Conservation (phyloP, 1,140 invertebrate genomes). For the Diorhabda carinulata region DNA sequence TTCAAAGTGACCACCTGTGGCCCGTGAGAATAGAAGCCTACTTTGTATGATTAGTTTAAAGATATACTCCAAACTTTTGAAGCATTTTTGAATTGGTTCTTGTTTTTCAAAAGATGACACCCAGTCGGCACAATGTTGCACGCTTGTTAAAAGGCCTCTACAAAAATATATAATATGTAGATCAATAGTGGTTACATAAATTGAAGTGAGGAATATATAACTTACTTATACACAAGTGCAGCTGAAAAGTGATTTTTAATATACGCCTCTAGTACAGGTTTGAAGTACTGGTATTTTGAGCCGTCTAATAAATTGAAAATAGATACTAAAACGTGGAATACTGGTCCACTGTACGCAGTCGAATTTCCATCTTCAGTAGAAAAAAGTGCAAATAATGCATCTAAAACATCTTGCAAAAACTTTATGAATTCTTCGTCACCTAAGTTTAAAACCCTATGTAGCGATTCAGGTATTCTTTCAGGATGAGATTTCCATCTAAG, state of each 20-base stretch:
- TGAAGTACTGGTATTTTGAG: conserved; percentile 91
- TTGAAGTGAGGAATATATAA: conserved; percentile 20
- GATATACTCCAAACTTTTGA: conserved; percentile 88
- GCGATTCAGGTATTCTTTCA: conserved; percentile 78
- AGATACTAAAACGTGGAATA: conserved; percentile 73
- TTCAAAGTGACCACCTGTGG: conserved; percentile 82
- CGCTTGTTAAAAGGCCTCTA: conserved; percentile 79
- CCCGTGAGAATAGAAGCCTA: conserved; percentile 78
- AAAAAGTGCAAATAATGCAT: conserved; percentile 91
- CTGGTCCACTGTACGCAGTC: conserved; percentile 61
- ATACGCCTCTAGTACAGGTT: conserved; percentile 92
- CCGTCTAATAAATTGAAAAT: conserved; percentile 90
- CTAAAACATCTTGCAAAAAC: conserved; percentile 93
- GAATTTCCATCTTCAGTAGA: conserved; percentile 87
- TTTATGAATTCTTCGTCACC: conserved; percentile 91
- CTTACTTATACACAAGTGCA: conserved; percentile 89
- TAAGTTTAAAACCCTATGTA: conserved; percentile 73
- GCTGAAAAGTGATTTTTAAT: conserved; percentile 94
- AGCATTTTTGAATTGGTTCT: conserved; percentile 85
- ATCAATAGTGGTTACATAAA: neutral
- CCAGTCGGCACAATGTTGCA: conserved; percentile 87
- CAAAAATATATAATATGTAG: conserved; percentile 4
- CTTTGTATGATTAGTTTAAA: conserved; percentile 95
- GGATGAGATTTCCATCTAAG: conserved; percentile 88
- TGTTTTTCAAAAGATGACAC: conserved; percentile 79